phyloP scores from a whole-genome alignment of 1,140 invertebrate genomes.

The Trialeurodes vaporariorum region DNA sequence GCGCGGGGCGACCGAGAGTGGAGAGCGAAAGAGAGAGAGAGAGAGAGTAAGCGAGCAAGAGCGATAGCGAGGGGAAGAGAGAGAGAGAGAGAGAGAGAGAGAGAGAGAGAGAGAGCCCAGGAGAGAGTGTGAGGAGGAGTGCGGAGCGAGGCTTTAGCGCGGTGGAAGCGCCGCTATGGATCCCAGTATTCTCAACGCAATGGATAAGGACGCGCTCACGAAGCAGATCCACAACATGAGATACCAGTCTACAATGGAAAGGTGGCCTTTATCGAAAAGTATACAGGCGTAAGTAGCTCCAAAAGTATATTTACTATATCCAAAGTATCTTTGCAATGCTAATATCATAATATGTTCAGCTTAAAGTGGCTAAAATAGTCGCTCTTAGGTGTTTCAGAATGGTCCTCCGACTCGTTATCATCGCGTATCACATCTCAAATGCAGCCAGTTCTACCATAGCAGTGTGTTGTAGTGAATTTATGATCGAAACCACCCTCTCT shows the following conservation, averaged over 20 bases:
- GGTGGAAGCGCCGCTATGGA: conserved; percentile 46
- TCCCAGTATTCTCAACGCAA: conserved; percentile 81
- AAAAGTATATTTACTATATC: no score
- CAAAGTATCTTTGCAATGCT: no score
- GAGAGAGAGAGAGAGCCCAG: no score
- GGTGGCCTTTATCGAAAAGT: conserved; percentile 85
- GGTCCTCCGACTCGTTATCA: no score
- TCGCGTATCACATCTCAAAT: no score
- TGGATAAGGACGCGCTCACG: conserved; percentile 93
- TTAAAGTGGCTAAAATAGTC: no score
- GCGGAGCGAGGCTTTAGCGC: conserved; percentile 12
- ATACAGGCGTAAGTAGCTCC: conserved; percentile 94
- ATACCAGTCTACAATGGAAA: conserved; percentile 89
- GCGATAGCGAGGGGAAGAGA: background rate
- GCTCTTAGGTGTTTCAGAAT: no score
- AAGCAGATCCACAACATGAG: conserved; percentile 96
- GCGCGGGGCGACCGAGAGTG: background rate
- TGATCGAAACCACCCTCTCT: no score
- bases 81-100: conserved; percentile 1
- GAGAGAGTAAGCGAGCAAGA: conserved; percentile 5
- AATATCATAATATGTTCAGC: no score
- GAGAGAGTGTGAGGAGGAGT: conserved; percentile 3
- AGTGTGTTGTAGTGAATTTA: no score
- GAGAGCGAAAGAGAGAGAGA: background rate
- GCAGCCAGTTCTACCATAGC: no score